Conservation (phyloP, 2,888 invertebrate species). For the Philopedon plagiatum region DNA sequence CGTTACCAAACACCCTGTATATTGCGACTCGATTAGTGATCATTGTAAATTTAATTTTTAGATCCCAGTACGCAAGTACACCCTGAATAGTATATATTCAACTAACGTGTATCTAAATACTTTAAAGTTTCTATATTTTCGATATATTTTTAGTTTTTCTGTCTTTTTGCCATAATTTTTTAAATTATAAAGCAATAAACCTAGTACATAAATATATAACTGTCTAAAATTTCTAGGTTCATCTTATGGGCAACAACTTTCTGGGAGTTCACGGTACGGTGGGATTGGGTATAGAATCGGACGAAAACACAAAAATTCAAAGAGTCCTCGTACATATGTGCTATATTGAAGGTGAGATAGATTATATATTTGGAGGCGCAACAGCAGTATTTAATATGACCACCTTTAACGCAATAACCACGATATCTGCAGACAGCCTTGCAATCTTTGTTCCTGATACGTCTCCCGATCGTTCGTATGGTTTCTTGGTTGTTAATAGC, state of each 20-base stretch:
- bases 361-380: conserved; percentile 35
- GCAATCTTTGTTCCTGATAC: conserved; percentile 38
- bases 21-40: too few species aligned
- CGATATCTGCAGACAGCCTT: neutral
- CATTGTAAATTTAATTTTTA: too few species aligned
- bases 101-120: too few species aligned
- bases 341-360: conserved; percentile 37
- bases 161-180: too few species aligned
- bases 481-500: conserved; percentile 38
- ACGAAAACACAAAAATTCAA: neutral
- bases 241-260: conserved; percentile 32
- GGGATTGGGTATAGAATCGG: conserved; percentile 22
- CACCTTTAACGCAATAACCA: conserved; percentile 27
- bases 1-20: too few species aligned
- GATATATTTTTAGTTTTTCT: too few species aligned
- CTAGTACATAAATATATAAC: too few species aligned
- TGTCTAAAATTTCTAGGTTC: conserved; percentile 36
- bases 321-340: conserved; percentile 34
- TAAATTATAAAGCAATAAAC: too few species aligned
- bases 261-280: conserved; percentile 30
- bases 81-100: too few species aligned
- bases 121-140: too few species aligned
- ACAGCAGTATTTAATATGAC: conserved; percentile 30
- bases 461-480: conserved; percentile 21
- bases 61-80: too few species aligned